Base-by-base conservation (phyloP, 2,797 vertebrate genomes). In the Apogon talboti region DNA sequence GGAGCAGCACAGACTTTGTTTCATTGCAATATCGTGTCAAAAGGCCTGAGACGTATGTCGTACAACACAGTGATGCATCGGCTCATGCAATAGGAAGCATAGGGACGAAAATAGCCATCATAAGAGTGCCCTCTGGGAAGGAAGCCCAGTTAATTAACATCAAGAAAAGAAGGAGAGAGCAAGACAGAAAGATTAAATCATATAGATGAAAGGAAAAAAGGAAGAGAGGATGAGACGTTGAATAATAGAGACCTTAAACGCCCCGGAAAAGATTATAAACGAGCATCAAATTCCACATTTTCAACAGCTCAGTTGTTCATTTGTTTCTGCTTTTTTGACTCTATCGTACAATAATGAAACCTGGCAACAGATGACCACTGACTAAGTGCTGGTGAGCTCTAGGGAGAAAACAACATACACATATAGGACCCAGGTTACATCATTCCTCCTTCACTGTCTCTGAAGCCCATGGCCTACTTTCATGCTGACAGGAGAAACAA, bases 401-500 rank as follows among this genome's bases (percentile, higher is more conserved):
- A 18, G 66, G 71, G 83, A 74, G 65, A 68, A 86, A 79, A 84
- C 51, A 82, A 73, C 69, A 69, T 59, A 78, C 66, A 87, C 57
- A 65, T 81, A 74, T 76, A 78, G 71, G 74, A 90, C 76, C 59
- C 81, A 49, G 75, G 78, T 86, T 89, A 82, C 84, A 85, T 90
- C 81, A 90, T 49, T 54, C 73, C 71, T 70, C 57, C 82, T 68
- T 76, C 66, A 59, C 61, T 57, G 71, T 76, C 84, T 84, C 77
- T 64, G 47, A 76, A 82, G 71, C 61, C 65, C 10, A 10, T 78
- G 85, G 74, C 82, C 85, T 87, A 88, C 66, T 87, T 89, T 86
- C 69, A 65, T 62, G 56, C 63, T 44, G 72, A 74, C 62, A 64
- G 12, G 59, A 72, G 70, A 79, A 75, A 71, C 69, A 74, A 65